A percentile compares a stretch with the other conserved stretches of the same genome.
Evolutionary conservation across 2,113 vertebrate genomes (phyloP).

Genomic region (Arenaria interpres): DNA sequence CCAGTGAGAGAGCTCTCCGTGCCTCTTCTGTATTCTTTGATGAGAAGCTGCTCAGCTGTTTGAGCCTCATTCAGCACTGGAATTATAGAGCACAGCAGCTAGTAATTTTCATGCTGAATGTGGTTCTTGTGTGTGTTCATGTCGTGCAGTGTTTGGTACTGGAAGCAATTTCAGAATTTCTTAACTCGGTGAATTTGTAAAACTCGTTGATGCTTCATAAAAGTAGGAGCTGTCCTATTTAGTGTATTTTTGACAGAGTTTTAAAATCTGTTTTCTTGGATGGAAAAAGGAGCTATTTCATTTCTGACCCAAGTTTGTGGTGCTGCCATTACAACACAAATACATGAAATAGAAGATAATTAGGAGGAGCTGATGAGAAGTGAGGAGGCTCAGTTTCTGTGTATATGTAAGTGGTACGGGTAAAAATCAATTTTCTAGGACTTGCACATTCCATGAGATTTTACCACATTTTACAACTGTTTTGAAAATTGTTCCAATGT

Average conservation of each 20-base stretch:
- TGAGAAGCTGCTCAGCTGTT: constrained; percentile 11
- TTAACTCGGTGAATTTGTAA: constrained; percentile 44
- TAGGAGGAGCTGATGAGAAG: neutral
- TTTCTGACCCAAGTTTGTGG: constrained; percentile 4
- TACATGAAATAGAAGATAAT: neutral
- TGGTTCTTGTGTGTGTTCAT: constrained; percentile 55
- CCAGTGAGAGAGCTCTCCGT: constrained; percentile 45
- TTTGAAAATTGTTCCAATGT: neutral
- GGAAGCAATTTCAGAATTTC: constrained; percentile 66
- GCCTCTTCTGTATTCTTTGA: constrained; percentile 56
- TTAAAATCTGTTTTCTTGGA: neutral
- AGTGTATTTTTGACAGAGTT: constrained; percentile 25
- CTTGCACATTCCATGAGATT: constrained; percentile 18
- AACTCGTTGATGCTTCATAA: constrained; percentile 59
- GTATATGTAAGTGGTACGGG: neutral
- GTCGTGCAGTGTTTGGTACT: constrained; percentile 45
- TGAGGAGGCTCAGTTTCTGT: constrained; percentile 12
- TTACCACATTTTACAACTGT: neutral
- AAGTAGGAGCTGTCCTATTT: constrained; percentile 42
- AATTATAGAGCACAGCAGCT: constrained; percentile 33
- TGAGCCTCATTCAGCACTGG: constrained; percentile 48
- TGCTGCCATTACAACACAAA: neutral
- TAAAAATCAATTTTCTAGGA: neutral
- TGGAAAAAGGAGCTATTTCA: neutral
- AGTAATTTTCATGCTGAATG: constrained; percentile 56